These are phyloP conservation scores for Carduelis carduelis DNA, from an alignment of 2,797 vertebrate genomes.

Conservation along the genomic window DNA sequence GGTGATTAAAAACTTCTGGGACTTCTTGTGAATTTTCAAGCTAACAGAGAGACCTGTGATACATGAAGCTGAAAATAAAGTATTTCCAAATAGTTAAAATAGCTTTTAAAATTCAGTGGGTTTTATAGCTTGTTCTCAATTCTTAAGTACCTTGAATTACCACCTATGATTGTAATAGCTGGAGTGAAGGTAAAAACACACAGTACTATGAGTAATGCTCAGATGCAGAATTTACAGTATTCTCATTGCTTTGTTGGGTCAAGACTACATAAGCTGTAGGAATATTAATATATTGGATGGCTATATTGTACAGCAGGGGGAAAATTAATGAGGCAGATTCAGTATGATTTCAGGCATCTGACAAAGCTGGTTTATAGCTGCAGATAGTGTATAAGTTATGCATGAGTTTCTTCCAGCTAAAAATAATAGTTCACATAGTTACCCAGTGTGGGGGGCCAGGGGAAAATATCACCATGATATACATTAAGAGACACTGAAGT, in stretches of 20 bases:
- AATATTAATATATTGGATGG: conserved; percentile 71
- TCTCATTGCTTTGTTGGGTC: conserved; percentile 5
- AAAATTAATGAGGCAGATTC: conserved; percentile 58
- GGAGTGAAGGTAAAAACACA: conserved; percentile 16
- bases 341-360: conserved; percentile 42
- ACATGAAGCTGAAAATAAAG: not conserved
- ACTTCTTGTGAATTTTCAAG: not conserved
- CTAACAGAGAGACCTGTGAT: not conserved
- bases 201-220: not conserved
- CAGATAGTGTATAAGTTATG: conserved; percentile 20
- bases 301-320: not conserved
- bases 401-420: conserved; percentile 37
- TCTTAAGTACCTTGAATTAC: conserved; percentile 30
- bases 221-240: conserved; percentile 8
- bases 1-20: not conserved
- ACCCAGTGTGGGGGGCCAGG: not conserved
- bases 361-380: conserved; percentile 52
- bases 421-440: conserved; percentile 27
- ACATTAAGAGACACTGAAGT: not conserved
- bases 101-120: conserved; percentile 14
- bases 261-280: not conserved
- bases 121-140: not conserved
- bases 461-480: not conserved
- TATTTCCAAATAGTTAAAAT: conserved; percentile 24
- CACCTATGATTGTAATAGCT: not conserved